Conservation (phyloP, 2,888 invertebrate genomes). For the Parasteatoda lunata region DNA sequence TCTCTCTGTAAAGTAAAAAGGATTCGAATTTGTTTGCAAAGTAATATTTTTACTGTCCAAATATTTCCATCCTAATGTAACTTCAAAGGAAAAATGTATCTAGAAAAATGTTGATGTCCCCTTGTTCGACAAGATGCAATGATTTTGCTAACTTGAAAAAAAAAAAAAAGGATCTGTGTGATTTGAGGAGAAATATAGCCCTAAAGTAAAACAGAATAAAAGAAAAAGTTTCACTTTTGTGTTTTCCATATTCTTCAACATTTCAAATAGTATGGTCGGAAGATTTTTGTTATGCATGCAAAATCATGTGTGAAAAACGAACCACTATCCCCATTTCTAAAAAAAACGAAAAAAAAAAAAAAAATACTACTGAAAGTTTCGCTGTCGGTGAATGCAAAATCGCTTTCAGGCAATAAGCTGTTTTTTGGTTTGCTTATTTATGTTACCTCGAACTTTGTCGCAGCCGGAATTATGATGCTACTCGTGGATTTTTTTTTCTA, state of each 20-base stretch:
- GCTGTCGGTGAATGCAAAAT: constrained; percentile 37
- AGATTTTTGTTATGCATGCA: constrained; percentile 65
- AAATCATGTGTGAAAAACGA: constrained; percentile 66
- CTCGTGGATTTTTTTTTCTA: constrained; percentile 10
- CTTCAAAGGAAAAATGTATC: too few relatives aligned
- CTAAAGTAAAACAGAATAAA: neutral
- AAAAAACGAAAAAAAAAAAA: constrained; percentile 31
- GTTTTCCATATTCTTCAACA: constrained; percentile 49
- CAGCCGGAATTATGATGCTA: constrained; percentile 48
- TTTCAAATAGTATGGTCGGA: constrained; percentile 43
- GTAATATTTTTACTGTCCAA: too few relatives aligned
- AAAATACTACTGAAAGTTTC: constrained; percentile 41
- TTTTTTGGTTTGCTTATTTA: constrained; percentile 45
- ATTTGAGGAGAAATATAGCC: too few relatives aligned
- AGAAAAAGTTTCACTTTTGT: constrained; percentile 48
- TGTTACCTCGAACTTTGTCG: constrained; percentile 23
- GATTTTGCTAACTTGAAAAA: too few relatives aligned
- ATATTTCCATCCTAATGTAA: too few relatives aligned
- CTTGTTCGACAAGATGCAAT: too few relatives aligned
- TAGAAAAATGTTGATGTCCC: too few relatives aligned
- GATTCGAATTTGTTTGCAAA: too few relatives aligned
- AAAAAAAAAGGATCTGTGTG: too few relatives aligned
- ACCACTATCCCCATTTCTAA: constrained; percentile 22
- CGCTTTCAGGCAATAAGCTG: constrained; percentile 51
- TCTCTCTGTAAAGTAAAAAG: too few relatives aligned